phyloP scores from a whole-genome alignment of 2,113 vertebrate genomes.

The Zosterops borbonicus region DNA sequence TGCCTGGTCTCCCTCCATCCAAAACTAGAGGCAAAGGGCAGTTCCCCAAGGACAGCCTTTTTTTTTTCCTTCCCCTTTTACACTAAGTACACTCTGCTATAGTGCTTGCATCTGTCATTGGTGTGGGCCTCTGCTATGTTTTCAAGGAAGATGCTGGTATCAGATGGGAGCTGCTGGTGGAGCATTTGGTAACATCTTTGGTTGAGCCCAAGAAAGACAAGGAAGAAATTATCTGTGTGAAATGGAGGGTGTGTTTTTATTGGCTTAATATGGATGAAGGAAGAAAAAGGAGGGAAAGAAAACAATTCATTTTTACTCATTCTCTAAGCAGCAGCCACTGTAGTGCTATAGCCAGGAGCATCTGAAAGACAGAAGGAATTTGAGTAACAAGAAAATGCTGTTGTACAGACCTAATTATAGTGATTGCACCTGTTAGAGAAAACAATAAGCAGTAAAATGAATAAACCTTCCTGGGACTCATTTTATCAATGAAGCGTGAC shows the following conservation, averaged over 20 bases:
- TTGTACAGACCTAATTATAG: constrained; percentile 62
- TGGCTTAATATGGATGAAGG: constrained; percentile 13
- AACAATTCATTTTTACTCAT: constrained; percentile 28
- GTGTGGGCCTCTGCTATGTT: not conserved
- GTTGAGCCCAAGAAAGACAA: not conserved
- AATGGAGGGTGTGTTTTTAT: not conserved
- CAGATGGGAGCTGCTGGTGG: not conserved
- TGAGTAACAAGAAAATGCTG: constrained; percentile 12
- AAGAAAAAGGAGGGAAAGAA: constrained; percentile 19
- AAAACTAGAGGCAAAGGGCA: not conserved
- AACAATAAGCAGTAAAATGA: constrained; percentile 67
- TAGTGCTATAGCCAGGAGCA: constrained; percentile 41
- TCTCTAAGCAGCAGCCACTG: constrained; percentile 24
- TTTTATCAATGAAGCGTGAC: constrained; percentile 60
- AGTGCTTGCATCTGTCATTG: not conserved
- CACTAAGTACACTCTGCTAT: rapidly evolving
- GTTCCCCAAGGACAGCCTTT: not conserved
- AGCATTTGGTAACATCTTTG: not conserved
- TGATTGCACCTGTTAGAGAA: constrained; percentile 57
- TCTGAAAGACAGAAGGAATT: constrained; percentile 51
- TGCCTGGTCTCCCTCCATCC: not conserved
- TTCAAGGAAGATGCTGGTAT: not conserved
- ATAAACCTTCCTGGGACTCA: constrained; percentile 58
- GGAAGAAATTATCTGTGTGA: not conserved
- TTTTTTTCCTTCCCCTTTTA: not conserved